Percentiles rank a stretch among this genome's conserved stretches.
phyloP scores from a whole-genome alignment of 2,888 invertebrate genomes.

The Podotricha telesiphe region DNA sequence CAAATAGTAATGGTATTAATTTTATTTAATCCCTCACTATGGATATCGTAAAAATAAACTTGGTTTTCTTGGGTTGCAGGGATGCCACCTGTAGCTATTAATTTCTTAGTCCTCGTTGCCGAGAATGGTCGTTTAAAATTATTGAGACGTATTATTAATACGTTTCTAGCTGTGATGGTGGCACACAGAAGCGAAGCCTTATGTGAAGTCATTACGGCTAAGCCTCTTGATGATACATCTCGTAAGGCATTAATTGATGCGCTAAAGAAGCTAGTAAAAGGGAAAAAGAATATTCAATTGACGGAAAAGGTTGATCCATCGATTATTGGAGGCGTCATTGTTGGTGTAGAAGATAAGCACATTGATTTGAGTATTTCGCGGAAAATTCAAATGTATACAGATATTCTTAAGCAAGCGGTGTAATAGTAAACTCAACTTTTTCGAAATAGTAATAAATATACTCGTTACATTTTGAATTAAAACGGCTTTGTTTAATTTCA shows the following conservation, averaged over 20 bases:
- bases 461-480: too few relatives aligned
- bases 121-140: slow-evolving; percentile 70
- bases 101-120: slow-evolving; percentile 66
- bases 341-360: slow-evolving; percentile 72
- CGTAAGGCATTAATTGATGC: slow-evolving; percentile 58
- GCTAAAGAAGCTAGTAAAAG: slow-evolving; percentile 61
- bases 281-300: slow-evolving; percentile 62
- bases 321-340: slow-evolving; percentile 70
- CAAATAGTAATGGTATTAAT: too few relatives aligned
- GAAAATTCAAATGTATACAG: slow-evolving; percentile 67
- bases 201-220: slow-evolving; percentile 73
- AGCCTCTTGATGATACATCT: slow-evolving; percentile 58
- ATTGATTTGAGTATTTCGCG: slow-evolving; percentile 69
- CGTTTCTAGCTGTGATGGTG: slow-evolving; percentile 67
- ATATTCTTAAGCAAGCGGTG: slow-evolving; percentile 60
- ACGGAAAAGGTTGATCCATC: slow-evolving; percentile 65
- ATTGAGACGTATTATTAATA: slow-evolving; percentile 61
- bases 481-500: too few relatives aligned
- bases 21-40: too few relatives aligned
- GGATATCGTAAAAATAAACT: too few relatives aligned
- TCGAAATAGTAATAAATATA: neutral
- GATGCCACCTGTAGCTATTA: slow-evolving; percentile 60
- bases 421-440: slow-evolving; percentile 39
- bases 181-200: slow-evolving; percentile 70
- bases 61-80: slow-evolving; percentile 50